Conservation (phyloP, 2,797 vertebrate species). For the Crocidura indochinensis region DNA sequence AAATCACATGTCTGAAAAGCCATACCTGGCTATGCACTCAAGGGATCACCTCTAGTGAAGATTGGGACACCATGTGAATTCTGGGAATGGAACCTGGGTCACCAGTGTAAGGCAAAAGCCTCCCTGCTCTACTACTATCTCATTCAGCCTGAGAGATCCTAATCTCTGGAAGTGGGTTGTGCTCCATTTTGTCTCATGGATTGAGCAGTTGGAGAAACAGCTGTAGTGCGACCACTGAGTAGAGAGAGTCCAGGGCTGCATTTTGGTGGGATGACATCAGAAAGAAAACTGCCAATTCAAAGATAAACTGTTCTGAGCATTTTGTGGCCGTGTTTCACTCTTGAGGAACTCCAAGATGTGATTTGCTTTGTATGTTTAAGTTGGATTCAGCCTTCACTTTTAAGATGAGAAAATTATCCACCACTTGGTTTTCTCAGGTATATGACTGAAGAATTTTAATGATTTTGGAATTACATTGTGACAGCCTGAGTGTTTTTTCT, state of each 20-base stretch:
- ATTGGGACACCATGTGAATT: no score
- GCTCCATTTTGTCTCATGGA: constrained; percentile 64
- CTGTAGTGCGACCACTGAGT: constrained; percentile 73
- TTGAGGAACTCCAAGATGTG: constrained; percentile 72
- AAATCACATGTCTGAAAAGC: constrained; percentile 77
- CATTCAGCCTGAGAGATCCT: neutral
- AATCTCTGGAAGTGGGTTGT: constrained; percentile 69
- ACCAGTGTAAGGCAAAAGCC: no score
- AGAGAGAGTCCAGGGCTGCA: constrained; percentile 61
- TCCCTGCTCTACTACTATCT: no score
- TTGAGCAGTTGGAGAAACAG: constrained; percentile 62
- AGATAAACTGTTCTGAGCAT: constrained; percentile 55
- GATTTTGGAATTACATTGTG: constrained; percentile 71
- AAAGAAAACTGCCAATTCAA: constrained; percentile 67
- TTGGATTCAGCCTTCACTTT: constrained; percentile 65
- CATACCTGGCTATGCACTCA: no score
- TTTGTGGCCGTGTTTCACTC: constrained; percentile 66
- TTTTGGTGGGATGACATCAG: constrained; percentile 76
- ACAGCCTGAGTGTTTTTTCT: constrained; percentile 64
- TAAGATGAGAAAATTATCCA: constrained; percentile 71
- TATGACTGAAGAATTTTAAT: constrained; percentile 79
- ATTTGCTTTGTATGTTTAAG: neutral
- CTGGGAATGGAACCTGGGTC: no score
- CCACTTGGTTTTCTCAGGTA: constrained; percentile 60
- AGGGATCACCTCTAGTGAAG: no score